phyloP scores from a whole-genome alignment of 1,140 invertebrate species.

The Lepidurus couesii region DNA sequence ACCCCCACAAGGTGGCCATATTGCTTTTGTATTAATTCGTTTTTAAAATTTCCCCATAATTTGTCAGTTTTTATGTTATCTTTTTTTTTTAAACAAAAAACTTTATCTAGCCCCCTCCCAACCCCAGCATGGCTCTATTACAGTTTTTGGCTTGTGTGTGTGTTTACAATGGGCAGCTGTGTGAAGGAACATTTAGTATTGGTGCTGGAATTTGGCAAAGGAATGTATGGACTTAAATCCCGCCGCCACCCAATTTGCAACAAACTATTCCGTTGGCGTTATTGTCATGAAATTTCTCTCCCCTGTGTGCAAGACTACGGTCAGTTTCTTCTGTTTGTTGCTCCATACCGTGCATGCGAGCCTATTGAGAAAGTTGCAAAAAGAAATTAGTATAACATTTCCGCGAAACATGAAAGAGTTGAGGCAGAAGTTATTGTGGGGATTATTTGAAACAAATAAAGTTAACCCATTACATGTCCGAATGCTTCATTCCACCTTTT shows the following conservation, averaged over 20 bases:
- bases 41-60: neutral
- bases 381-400: conserved; percentile 6
- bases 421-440: conserved; percentile 18
- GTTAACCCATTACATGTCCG: conserved; percentile 12
- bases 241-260: neutral
- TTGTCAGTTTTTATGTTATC: neutral
- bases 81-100: neutral
- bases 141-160: neutral
- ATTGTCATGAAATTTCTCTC: neutral
- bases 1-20: conserved; percentile 14
- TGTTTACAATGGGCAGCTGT: neutral
- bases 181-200: neutral
- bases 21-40: neutral
- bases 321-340: conserved; percentile 6
- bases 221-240: neutral
- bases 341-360: conserved; percentile 17
- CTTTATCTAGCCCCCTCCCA: neutral
- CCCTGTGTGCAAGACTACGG: neutral
- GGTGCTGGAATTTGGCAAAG: neutral
- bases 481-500: neutral
- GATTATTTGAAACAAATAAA: conserved; percentile 22
- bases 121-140: conserved; percentile 17
- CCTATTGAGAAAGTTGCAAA: neutral
- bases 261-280: neutral
- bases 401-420: neutral